Evolutionary conservation across 2,888 invertebrate species (phyloP).

Genomic region (Ennomos fuscantarius): DNA sequence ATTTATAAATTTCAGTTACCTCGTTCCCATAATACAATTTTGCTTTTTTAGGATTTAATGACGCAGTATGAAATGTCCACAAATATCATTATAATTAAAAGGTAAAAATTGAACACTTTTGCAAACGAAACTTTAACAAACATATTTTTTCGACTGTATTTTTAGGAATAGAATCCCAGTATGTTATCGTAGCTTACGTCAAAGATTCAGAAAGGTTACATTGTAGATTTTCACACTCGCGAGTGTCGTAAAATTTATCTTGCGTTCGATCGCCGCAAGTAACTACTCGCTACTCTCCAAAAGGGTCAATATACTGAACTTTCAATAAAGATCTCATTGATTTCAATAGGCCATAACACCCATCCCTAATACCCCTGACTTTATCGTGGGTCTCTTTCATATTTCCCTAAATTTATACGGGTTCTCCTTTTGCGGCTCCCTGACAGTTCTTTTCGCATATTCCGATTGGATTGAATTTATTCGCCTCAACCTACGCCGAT

Average conservation of each 20-base stretch:
- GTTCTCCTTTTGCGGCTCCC: slow-evolving; percentile 66
- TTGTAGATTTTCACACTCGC: slow-evolving; percentile 4
- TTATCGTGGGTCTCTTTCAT: slow-evolving; percentile 69
- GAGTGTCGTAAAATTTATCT: slow-evolving; percentile 41
- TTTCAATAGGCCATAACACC: slow-evolving; percentile 75
- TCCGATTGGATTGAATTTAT: slow-evolving; percentile 67
- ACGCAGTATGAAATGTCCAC: too few species aligned
- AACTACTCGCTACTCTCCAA: slow-evolving; percentile 35
- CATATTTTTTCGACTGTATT: too few species aligned
- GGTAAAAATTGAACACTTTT: too few species aligned
- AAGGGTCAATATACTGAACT: slow-evolving; percentile 68
- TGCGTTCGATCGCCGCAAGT: slow-evolving; percentile 36
- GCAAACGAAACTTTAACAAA: too few species aligned
- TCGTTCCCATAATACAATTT: too few species aligned
- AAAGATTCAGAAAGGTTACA: slow-evolving; percentile 5
- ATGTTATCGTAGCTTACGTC: too few species aligned
- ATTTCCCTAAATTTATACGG: slow-evolving; percentile 74
- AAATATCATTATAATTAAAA: too few species aligned
- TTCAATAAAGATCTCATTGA: slow-evolving; percentile 77
- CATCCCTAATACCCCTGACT: slow-evolving; percentile 68
- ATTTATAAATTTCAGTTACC: too few species aligned
- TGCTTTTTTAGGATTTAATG: too few species aligned
- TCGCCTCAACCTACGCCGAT: slow-evolving; percentile 50
- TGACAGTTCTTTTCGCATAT: slow-evolving; percentile 67
- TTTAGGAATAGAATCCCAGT: too few species aligned